Base-by-base conservation (phyloP, 2,113 vertebrate genomes). In the Mobula birostris region DNA sequence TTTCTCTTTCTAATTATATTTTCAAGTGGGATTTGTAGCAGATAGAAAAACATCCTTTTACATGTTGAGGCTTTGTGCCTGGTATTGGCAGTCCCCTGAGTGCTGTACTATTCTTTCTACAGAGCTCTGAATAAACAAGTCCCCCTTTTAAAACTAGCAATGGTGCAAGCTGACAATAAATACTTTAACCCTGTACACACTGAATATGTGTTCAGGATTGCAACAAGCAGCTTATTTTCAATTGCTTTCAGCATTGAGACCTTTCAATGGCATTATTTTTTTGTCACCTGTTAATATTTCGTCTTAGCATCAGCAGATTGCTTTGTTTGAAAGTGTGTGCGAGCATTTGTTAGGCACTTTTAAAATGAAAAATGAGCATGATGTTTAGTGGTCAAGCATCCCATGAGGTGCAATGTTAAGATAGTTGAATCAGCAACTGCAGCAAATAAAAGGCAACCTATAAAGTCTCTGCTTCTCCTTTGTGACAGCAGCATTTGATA, bases 1-100 rank as follows among this genome's bases (percentile, higher is more conserved):
- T 98, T 98, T 98, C 97, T 97, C 97, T 95, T 98, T 98, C 97
- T 98, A 99, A 99, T 99, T 98, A 99, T 99, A 98, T 98, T 98
- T 99, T 98, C 97, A 98, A 98, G 98, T 98, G 97, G 97, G 98
- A 98, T 99, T 98, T 98, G 97, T 98, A 97, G 97, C 97, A 97
- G 97, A 97, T 98, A 97, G 97, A 97, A 98, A 97, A 98, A 97
- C 97, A 98, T 97, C 97, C 97, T 97, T 97, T 97, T 97, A 97
- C 96, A 96, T 97, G 96, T 97, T 94, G 97, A 97, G 97, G 97
- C 97, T 97, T 97, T 97, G 97, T 98, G 96, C 96, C 97, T 97
- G 97, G 96, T 95, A 97, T 97, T 97, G 96, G 96, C 96, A 96
- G 95, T 98, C 98, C 97, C 98, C 95, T 96, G 98, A 97, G 98